These are phyloP conservation scores for Thamnaconus septentrionalis DNA, from an alignment of 2,113 vertebrate genomes.

Conservation along the genomic window DNA sequence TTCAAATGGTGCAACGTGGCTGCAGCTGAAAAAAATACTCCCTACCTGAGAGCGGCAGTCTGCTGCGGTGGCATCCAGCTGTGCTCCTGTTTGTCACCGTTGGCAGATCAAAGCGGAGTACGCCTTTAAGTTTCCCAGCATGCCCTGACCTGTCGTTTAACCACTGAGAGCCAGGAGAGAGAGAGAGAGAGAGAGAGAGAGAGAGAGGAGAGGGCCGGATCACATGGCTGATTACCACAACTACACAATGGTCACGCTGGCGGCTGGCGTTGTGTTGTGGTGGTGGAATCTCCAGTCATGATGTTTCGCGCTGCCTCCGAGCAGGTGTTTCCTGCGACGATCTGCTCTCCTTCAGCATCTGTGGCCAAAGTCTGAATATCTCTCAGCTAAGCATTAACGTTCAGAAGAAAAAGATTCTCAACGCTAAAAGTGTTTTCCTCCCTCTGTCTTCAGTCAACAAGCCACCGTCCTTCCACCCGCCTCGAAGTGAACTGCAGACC, in stretches of 20 bases:
- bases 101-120: constrained; percentile 46
- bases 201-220: no score
- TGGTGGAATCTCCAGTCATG: background rate
- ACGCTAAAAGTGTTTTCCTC: background rate
- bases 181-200: background rate
- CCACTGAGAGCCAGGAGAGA: background rate
- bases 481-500: constrained; percentile 67
- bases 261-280: background rate
- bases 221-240: constrained; percentile 22
- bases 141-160: constrained; percentile 45
- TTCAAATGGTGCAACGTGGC: background rate
- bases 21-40: background rate
- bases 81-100: constrained; percentile 41
- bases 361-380: background rate
- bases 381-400: background rate
- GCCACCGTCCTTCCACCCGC: constrained; percentile 77
- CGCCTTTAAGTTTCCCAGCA: constrained; percentile 36
- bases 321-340: constrained; percentile 19
- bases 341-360: no score
- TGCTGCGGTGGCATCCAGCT: constrained; percentile 13
- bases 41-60: constrained; percentile 4
- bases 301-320: background rate
- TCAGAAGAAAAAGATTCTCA: background rate
- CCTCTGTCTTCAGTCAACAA: constrained; percentile 69
- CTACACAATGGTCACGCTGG: constrained; percentile 7